Percentiles rank a stretch among this genome's conserved stretches.
Conservation (phyloP, 1,140 invertebrate genomes). For the Pemphigus obesinymphae region DNA sequence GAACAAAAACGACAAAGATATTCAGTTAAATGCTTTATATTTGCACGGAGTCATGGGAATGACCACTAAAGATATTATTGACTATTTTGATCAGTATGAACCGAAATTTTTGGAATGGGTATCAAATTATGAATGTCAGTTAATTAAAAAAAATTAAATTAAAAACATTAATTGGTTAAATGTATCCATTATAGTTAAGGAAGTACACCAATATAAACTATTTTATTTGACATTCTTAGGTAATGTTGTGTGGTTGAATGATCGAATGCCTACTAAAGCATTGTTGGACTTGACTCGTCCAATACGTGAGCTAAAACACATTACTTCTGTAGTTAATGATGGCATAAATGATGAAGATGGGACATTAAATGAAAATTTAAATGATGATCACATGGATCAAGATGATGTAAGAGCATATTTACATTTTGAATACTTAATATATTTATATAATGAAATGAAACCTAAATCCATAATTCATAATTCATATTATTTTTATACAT, state of each 20-base stretch:
- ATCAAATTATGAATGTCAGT: slow-evolving; percentile 28
- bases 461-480: too few relatives aligned
- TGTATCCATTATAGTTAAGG: not conserved
- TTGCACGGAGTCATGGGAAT: slow-evolving; percentile 26
- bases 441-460: too few relatives aligned
- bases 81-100: slow-evolving; percentile 28
- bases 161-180: too few relatives aligned
- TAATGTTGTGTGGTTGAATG: slow-evolving; percentile 30
- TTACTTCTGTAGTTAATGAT: not conserved
- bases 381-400: slow-evolving; percentile 33
- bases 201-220: not conserved
- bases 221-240: not conserved
- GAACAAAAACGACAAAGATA: slow-evolving; percentile 35
- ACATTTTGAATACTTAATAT: not conserved
- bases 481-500: too few relatives aligned
- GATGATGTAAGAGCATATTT: not conserved
- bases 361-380: not conserved
- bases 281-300: slow-evolving; percentile 25
- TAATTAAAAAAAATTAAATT: too few relatives aligned
- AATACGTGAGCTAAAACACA: slow-evolving; percentile 16
- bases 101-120: slow-evolving; percentile 39
- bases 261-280: slow-evolving; percentile 21
- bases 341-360: not conserved
- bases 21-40: slow-evolving; percentile 31
- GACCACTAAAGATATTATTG: slow-evolving; percentile 19